A percentile compares a stretch with the other conserved stretches of the same genome.
Evolutionary conservation across 2,113 vertebrate species (phyloP).

Genomic region (Axis porcinus): DNA sequence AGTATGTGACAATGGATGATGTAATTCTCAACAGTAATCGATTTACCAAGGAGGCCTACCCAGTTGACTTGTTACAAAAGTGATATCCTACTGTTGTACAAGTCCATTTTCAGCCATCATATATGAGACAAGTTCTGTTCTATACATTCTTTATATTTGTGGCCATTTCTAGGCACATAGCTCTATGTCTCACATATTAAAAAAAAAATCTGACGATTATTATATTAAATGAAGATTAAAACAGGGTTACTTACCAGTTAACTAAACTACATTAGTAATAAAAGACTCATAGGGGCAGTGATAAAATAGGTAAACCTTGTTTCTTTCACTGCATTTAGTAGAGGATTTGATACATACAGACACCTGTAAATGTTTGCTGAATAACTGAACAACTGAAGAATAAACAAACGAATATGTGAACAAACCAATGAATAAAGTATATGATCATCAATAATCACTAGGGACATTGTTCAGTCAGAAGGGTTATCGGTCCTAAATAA

Average conservation of each 20-base stretch:
- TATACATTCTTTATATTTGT: background rate
- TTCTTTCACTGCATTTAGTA: background rate
- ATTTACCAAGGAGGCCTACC: background rate
- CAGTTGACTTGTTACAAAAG: background rate
- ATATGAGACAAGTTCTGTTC: background rate
- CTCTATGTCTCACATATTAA: background rate
- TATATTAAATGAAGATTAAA: background rate
- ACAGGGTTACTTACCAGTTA: background rate
- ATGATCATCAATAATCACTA: background rate
- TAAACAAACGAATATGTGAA: background rate
- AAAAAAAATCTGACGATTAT: background rate
- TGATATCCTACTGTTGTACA: background rate
- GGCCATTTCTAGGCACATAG: background rate
- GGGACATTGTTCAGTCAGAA: background rate
- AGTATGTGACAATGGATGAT: fast-evolving
- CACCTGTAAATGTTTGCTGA: background rate
- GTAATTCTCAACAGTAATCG: background rate
- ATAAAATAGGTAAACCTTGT: background rate
- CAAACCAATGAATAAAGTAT: background rate
- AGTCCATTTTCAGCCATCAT: background rate
- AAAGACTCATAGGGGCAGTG: background rate
- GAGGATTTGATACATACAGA: background rate
- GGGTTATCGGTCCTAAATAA: background rate
- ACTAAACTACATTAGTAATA: background rate
- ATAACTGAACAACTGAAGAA: background rate